phyloP scores from a whole-genome alignment of 2,113 vertebrate genomes.

The Hippocampus zosterae region DNA sequence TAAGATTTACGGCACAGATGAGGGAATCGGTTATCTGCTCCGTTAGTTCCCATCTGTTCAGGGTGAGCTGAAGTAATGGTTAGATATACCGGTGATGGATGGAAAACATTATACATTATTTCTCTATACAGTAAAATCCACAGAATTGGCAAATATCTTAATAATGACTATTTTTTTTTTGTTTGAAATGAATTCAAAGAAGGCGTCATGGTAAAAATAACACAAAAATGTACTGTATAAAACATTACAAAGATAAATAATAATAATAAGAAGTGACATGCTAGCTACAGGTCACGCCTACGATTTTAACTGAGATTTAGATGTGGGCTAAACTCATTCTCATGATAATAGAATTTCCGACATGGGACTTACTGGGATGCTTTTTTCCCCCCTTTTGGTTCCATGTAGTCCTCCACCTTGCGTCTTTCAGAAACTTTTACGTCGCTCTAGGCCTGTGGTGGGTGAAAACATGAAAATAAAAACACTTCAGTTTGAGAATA shows the following conservation, averaged over 20 bases:
- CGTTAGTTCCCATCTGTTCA: background rate
- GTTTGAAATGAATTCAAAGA: too few species aligned
- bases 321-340: background rate
- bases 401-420: too few species aligned
- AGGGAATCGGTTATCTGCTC: slow-evolving; percentile 1
- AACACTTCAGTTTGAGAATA: background rate
- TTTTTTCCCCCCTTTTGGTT: background rate
- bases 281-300: too few species aligned
- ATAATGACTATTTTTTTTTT: too few species aligned
- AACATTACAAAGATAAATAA: too few species aligned
- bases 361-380: background rate
- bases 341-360: background rate
- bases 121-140: background rate
- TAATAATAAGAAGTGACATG: too few species aligned
- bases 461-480: background rate
- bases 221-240: too few species aligned
- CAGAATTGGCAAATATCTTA: background rate
- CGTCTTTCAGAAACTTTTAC: background rate
- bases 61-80: background rate
- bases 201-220: too few species aligned
- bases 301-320: too few species aligned
- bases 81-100: background rate
- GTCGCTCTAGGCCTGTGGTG: background rate
- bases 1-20: background rate
- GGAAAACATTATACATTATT: background rate